Base-by-base conservation (phyloP, 2,797 vertebrate species). In the Microtus agrestis region DNA sequence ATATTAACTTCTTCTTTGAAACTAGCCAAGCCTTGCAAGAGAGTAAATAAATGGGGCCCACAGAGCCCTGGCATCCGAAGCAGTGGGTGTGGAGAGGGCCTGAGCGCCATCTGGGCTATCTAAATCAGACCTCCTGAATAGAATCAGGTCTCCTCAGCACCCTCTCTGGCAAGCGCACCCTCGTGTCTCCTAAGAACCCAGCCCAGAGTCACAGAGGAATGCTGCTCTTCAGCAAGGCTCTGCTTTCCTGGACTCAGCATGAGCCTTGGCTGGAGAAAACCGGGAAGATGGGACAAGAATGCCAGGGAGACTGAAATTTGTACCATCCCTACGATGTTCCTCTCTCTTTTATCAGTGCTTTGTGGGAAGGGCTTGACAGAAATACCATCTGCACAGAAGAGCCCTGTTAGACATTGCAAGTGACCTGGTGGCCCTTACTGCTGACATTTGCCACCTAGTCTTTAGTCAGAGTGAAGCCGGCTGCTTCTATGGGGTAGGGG, bases 1-100 rank as follows among this genome's bases (percentile, higher is more conserved):
- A 97, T 93, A 96, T 97, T 23, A 86, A 97, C 97, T 0, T 89
- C 91, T 25, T 78, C 87, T 95, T 93, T 94, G 63, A 89, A 85
- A 81, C 77, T 63, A 51, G 76, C 84, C 85, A 85, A 94, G 78
- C 25, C 31, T 91, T 73, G 40, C 74, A 91, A 29, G 40, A 90
- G 78, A 89, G 94, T 94, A 91, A 97, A 96, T 90, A 97, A 91
- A 79, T 6, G 37, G 87, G 37, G 87, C 87, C 37, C 67, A 59
- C 94, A 61, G 81, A 71, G n/a, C 56, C 82, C 79, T 85, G 96
- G 91, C 43, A 85, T 74, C 59, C 46, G 51, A 19, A 90, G 82
- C 31, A 9, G 56, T 12, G 69, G 65, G 69, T 48, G 40, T 13
- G 34, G 34, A 14, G 80, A 63, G 51, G 74, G n/a, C 85, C 40